Evolutionary conservation across 2,113 vertebrate species (phyloP).

Genomic region (Eptesicus fuscus): DNA sequence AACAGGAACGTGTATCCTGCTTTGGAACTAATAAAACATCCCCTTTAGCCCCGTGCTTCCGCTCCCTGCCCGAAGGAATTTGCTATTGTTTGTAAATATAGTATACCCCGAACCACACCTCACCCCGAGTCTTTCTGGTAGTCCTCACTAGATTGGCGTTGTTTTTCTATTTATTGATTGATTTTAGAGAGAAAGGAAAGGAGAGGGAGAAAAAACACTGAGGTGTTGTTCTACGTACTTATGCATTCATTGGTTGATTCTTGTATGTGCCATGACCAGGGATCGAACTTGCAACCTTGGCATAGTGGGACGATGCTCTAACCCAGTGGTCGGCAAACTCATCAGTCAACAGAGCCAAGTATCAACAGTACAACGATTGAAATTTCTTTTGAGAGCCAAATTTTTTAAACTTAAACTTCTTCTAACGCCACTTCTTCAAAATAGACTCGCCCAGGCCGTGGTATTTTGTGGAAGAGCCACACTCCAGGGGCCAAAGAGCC

Average conservation of each 20-base stretch:
- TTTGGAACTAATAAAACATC: constrained; percentile 63
- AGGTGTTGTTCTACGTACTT: background rate
- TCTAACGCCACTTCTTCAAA: too few relatives aligned
- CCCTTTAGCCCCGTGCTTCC: constrained; percentile 44
- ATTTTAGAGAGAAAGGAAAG: background rate
- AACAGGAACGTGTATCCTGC: constrained; percentile 42
- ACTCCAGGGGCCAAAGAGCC: too few relatives aligned
- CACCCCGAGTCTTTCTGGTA: background rate
- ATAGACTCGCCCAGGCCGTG: too few relatives aligned
- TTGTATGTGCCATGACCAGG: background rate
- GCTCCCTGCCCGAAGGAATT: constrained; percentile 68
- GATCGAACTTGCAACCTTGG: background rate
- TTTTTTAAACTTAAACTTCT: too few relatives aligned
- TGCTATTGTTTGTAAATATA: constrained; percentile 75
- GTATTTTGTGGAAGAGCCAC: too few relatives aligned
- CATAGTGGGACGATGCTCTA: too few relatives aligned
- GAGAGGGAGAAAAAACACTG: background rate
- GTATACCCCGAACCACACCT: background rate
- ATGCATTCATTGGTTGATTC: background rate
- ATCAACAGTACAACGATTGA: too few relatives aligned
- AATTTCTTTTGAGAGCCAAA: too few relatives aligned
- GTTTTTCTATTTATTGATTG: background rate
- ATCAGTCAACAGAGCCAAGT: too few relatives aligned
- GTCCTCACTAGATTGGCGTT: background rate
- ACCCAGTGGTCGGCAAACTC: too few relatives aligned